Evolutionary conservation across 2,797 vertebrate genomes (phyloP), one percentile per base, ranked within the genome.

Genomic region (Muscicapa comitata): DNA sequence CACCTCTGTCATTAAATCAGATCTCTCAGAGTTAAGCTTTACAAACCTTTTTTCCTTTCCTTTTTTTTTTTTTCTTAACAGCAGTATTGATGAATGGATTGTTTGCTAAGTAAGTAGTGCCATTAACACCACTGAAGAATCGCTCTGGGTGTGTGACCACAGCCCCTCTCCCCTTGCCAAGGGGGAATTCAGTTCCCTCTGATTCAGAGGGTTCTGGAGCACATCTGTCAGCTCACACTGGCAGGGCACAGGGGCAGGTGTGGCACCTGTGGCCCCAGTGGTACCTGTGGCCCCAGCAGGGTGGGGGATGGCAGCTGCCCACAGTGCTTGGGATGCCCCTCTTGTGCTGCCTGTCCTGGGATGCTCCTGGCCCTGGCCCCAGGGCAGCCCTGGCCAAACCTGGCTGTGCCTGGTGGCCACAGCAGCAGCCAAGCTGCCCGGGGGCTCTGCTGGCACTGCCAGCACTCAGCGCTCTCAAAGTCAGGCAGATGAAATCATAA

Each of bases 401-500:
- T 14, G 45, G 67, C 16, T 2, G n/a, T 75, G 88, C 77, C 88
- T 16, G 54, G 81, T 4, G 53, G 93, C 84, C 94, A 96, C 96
- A 91, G 98, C 96, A 96, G 97, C 88, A 25, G 86, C 57, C 33
- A 84, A 82, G 77, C 86, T 95, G 96, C 85, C 80, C 51, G 82
- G 97, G 96, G 95, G 97, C 96, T 95, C 97, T 98, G 97, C 98
- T 98, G 53, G 97, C 96, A 96, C 93, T 77, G 93, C 97, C 94
- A 97, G 98, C 93, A 68, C 98, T 96, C 98, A 97, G 96, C 95
- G 89, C 98, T 98, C 98, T 98, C 98, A 96, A 98, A 98, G 98
- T 98, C 98, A 98, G 98, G 96, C 97, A 97, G 98, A 98, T 97
- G 98, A 98, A 99, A 99, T 98, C 98, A 99, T 99, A 99, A 99